Evolutionary conservation across 1,140 invertebrate genomes (phyloP), one percentile per base, ranked within the genome.

Genomic region (Conus ventricosus): DNA sequence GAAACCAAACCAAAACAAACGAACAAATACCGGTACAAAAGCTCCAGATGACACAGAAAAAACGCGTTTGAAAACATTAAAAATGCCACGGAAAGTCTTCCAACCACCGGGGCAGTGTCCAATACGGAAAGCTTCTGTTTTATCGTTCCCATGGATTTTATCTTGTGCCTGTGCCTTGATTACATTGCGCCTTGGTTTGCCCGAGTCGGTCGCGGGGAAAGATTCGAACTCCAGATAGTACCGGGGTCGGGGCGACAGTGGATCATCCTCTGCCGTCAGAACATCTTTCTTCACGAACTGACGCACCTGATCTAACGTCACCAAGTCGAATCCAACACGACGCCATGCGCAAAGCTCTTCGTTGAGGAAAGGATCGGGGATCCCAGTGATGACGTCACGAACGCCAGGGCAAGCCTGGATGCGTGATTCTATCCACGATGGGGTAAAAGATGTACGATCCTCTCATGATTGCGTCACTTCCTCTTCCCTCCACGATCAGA

Each of bases 271-370:
- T 67, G 27, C 27, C 60, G 84, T 25, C 84, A 75, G 11, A 4
- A 85, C 51, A 20, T 85, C 84, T 71, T 39, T 85, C 39, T 85
- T 60, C 84, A 85, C 60, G 39, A 39, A 85, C 7, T 85, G 17
- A 63, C 84, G 84, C 13, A 85, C 60, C 27, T 60, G 63, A 15
- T 85, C 55, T 11, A 71, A 4, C 23, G 84, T 27, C 54, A 53
- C 63, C 25, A n/a, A 5, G 63, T 71, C 23, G 84, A 85, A 25
- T 63, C 25, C 84, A 85, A 17, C 57, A 85, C 60, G n/a, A 87
- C 71, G n/a, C 71, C 71, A 78, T 39, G 85, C 85, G 71, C 85
- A 87, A 1, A 87, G 53, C 76, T 87, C 85, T 51, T 87, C 85
- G 71, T 87, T 76, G 25, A 87, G 85, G 39, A 78, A 27, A 78